Evolutionary conservation across 1,140 invertebrate species (phyloP).

Genomic region (Atopsyche davidsoni): DNA sequence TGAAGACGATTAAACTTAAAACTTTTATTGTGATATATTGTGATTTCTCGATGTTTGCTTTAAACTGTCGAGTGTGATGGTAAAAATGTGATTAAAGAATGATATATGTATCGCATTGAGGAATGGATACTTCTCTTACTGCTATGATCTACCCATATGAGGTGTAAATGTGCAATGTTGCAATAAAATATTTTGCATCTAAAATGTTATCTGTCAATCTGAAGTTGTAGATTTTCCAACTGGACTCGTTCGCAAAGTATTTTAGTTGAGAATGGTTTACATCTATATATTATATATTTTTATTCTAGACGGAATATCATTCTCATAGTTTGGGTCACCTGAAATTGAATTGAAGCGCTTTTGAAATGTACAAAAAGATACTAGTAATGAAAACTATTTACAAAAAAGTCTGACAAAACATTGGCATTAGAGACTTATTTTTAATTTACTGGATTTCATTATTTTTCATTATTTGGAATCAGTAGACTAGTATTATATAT

Average conservation of each 20-base stretch:
- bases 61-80: conserved; percentile 32
- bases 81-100: conserved; percentile 32
- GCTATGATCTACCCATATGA: no score
- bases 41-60: conserved; percentile 32
- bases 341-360: no score
- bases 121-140: conserved; percentile 21
- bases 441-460: conserved; percentile 6
- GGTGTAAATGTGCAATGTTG: no score
- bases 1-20: conserved; percentile 20
- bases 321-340: no score
- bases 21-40: conserved; percentile 32
- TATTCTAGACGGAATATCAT: no score
- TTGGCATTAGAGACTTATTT: conserved; percentile 27
- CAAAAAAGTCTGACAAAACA: conserved; percentile 23
- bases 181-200: no score
- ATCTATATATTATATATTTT: no score
- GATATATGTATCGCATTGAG: conserved; percentile 31
- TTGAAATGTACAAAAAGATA: background rate
- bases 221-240: no score
- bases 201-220: no score
- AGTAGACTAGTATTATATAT: conserved; percentile 3
- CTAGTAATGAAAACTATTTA: background rate
- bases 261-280: no score
- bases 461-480: conserved; percentile 8
- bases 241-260: no score